Evolutionary conservation across 2,888 invertebrate species (phyloP), one percentile per base, ranked within the genome.

Genomic region (Noctua janthina): DNA sequence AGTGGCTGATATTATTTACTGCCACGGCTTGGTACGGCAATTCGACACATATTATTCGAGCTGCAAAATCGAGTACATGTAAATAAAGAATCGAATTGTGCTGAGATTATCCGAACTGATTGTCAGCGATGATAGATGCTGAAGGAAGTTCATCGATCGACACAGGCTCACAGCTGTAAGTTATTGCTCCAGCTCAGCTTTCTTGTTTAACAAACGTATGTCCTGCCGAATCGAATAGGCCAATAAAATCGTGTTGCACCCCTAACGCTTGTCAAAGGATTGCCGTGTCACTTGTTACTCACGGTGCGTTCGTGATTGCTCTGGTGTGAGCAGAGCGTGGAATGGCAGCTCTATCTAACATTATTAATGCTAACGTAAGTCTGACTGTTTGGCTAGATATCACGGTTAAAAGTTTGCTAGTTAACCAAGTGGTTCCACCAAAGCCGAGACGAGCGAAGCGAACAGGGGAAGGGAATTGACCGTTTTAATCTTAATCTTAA

Each of bases 211-310:
- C 51, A 17, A 17, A 17, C 51, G 2, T 7, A 20, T 20, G 20
- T 54, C 10, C 56, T 56, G 3, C 0, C n/a, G 29, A 62, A 6
- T 29, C 29, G 59, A 62, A 62, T 29, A 13, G 6, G 15, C 15
- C 62, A 8, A 66, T 35, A 20, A 66, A 39, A 66, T 5, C 1
- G 35, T 39, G 67, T 43, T n/a, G 46, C 46, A 46, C n/a, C 67
- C 67, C 67, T 46, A 46, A 66, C 10, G 67, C n/a, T n/a, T n/a
- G 15, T 68, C 67, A 82, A 74, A 79, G 64, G 74, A 74, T 79
- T 68, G 74, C 68, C 66, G 69, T 85, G 75, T 84, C 78, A 74
- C 67, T 83, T 67, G 70, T 59, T 76, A 70, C 62, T 54, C 54
- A 64, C 56, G 56, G 62, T 66, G 74, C 64, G 72, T 77, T 66